Percentiles rank a stretch among this genome's conserved stretches.
phyloP scores from a whole-genome alignment of 2,888 invertebrate species.

The Eilema griseolum region DNA sequence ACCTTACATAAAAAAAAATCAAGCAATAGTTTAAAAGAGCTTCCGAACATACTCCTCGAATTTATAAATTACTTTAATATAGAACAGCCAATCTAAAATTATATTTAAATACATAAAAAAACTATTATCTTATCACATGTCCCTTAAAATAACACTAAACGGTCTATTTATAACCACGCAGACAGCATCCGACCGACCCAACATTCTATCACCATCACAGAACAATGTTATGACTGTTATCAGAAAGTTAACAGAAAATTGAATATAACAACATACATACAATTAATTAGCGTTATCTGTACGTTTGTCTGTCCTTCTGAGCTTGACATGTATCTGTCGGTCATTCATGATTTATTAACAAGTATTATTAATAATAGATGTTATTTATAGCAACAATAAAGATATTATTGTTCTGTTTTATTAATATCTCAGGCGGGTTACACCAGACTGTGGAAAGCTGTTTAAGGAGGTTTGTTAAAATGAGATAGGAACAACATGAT shows the following conservation, averaged over 20 bases:
- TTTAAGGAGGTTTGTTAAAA: neutral
- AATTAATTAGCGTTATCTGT: constrained; percentile 57
- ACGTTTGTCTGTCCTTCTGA: constrained; percentile 47
- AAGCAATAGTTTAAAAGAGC: neutral
- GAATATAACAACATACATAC: constrained; percentile 49
- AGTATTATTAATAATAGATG: constrained; percentile 40
- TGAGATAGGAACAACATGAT: neutral
- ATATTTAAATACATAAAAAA: neutral
- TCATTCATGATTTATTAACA: constrained; percentile 48
- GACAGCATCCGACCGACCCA: neutral
- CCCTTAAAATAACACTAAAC: constrained; percentile 13
- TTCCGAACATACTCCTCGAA: too few relatives aligned
- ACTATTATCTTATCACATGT: neutral
- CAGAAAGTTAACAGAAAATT: constrained; percentile 45
- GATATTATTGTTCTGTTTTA: constrained; percentile 28
- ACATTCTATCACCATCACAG: constrained; percentile 6
- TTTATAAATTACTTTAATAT: neutral
- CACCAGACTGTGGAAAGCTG: neutral
- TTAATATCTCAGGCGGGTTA: constrained; percentile 13
- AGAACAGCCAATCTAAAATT: neutral
- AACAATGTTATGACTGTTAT: constrained; percentile 25
- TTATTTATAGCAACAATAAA: constrained; percentile 28
- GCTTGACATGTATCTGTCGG: constrained; percentile 48
- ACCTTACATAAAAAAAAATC: neutral
- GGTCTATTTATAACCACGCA: constrained; percentile 1